These are phyloP conservation scores for Bicyclus anynana DNA, from an alignment of 1,140 invertebrate species.

Conservation along the genomic window DNA sequence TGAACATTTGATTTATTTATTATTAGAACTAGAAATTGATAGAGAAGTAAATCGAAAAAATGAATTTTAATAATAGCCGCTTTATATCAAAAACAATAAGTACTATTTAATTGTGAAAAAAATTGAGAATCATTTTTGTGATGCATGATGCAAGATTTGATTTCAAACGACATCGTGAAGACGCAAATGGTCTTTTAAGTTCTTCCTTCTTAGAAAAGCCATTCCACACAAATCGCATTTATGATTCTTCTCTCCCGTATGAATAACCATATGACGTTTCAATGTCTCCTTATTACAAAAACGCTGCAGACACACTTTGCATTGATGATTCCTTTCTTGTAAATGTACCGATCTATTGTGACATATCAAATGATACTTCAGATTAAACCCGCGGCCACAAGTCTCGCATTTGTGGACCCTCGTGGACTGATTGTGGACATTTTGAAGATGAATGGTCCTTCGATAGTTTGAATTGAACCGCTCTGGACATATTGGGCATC, in stretches of 20 bases:
- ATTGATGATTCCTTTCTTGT: constrained; percentile 66
- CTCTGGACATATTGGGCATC: constrained; percentile 67
- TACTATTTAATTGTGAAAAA: no score
- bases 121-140: no score
- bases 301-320: constrained; percentile 64
- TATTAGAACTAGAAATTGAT: no score
- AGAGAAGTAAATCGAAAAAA: no score
- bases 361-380: constrained; percentile 65
- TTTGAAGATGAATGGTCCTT: constrained; percentile 63
- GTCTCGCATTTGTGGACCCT: constrained; percentile 70
- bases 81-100: no score
- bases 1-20: background rate
- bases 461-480: constrained; percentile 65
- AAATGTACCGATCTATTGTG: constrained; percentile 65
- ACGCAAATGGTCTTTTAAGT: constrained; percentile 61
- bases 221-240: constrained; percentile 83
- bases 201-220: constrained; percentile 75
- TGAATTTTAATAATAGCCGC: no score
- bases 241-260: constrained; percentile 85
- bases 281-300: constrained; percentile 73
- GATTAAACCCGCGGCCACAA: constrained; percentile 58
- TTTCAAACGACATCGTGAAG: constrained; percentile 42
- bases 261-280: constrained; percentile 76
- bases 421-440: constrained; percentile 63
- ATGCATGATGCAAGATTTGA: background rate